phyloP scores from a whole-genome alignment of 2,113 vertebrate species.

The Egretta garzetta region DNA sequence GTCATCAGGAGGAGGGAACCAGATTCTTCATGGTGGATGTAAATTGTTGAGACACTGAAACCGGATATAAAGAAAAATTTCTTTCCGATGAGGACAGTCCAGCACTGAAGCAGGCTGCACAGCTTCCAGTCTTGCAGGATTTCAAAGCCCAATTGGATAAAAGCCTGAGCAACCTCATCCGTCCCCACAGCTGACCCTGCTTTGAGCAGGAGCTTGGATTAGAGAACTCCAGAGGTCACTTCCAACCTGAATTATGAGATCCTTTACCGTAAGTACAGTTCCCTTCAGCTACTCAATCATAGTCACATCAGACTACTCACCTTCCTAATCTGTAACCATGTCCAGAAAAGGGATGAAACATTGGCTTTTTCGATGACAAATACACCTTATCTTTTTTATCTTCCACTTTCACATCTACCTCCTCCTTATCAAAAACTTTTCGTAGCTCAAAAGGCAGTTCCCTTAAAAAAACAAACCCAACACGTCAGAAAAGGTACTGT shows the following conservation, averaged over 20 bases:
- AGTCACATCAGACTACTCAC: slow-evolving; percentile 57
- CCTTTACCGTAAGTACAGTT: background rate
- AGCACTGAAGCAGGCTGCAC: background rate
- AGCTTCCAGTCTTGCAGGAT: background rate
- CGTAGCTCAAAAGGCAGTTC: slow-evolving; percentile 89
- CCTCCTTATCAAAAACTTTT: slow-evolving; percentile 86
- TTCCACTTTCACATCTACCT: slow-evolving; percentile 91
- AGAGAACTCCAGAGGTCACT: background rate
- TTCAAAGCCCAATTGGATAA: background rate
- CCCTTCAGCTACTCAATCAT: background rate
- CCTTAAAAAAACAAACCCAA: slow-evolving; percentile 57
- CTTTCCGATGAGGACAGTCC: background rate
- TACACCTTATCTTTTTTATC: slow-evolving; percentile 90
- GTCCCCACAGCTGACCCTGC: background rate
- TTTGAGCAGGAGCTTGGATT: background rate
- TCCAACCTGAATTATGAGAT: background rate
- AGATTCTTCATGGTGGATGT: background rate
- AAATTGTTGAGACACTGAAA: background rate
- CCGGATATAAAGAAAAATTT: background rate
- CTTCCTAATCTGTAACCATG: slow-evolving; percentile 92
- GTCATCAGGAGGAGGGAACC: background rate
- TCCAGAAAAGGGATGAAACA: slow-evolving; percentile 91
- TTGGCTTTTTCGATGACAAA: slow-evolving; percentile 78
- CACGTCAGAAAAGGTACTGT: background rate
- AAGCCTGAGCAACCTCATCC: background rate